Base-by-base conservation (phyloP, 1,140 invertebrate species). In the Ips typographus region DNA sequence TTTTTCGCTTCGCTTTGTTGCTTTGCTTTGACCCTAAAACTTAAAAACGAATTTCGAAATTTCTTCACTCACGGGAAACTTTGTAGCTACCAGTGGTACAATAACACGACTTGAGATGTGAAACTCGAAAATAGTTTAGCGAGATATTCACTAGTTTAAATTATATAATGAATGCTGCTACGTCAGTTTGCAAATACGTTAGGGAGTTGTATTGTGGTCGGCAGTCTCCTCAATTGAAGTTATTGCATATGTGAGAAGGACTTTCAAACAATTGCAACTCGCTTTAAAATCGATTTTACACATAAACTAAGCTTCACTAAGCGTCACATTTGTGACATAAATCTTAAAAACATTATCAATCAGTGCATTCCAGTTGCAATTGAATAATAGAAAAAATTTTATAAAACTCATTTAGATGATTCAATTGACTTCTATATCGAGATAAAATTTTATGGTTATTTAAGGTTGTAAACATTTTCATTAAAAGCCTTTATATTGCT, bases 41-140 rank as follows among this genome's bases (percentile, higher is more conserved):
- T 49, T 8, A 49, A 49, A 49, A 22, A 6, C 44, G 22, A 49
- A 49, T 55, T 55, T 36, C 43, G 43, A 4, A 4, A 47, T 38
- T 55, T 55, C 36, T 55, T 6, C 2, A 37, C 5, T 37, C 5
- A 55, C 6, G 44, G 7, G 44, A 49, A 49, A 8, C 22, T 49
- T 49, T 49, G 22, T 3, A 3, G 44, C 2, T 49, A 49, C 7
- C 44, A 49, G 44, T 6, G 3, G 44, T 22, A 49, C 44, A 49
- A 49, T 22, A 49, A 49, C 22, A 3, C 44, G 44, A 49, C 52
- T 38, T 5, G 52, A 55, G 52, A 55, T 55, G 6, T 55, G n/a
- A 55, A 55, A 55, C 52, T 55, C 5, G 37, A 55, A 36, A 38
- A 55, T 55, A 55, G 52, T 55, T 55, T 38, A 55, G 52, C 52